phyloP scores from a whole-genome alignment of 2,113 vertebrate genomes.

The Microtus richardsoni region DNA sequence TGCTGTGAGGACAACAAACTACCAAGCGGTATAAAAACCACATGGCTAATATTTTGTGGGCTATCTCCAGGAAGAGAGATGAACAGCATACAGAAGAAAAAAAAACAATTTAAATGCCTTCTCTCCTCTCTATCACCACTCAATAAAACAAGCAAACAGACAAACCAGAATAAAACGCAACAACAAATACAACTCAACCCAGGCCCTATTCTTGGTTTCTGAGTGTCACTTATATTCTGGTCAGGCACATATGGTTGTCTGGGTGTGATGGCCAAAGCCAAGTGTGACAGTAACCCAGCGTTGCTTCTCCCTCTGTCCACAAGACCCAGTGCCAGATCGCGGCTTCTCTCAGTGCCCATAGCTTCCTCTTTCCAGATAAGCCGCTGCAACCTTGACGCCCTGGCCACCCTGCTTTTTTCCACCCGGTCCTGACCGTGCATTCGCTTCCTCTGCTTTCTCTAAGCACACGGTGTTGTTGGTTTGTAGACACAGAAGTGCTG shows the following conservation, averaged over 20 bases:
- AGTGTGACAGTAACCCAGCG: neutral
- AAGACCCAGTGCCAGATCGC: neutral
- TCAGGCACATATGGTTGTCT: neutral
- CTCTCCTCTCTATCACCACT: neutral
- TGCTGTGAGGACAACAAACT: slow-evolving; percentile 52
- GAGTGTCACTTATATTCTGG: neutral
- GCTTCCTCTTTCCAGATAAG: neutral
- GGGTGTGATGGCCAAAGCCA: neutral
- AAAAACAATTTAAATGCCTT: neutral
- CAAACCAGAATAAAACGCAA: neutral
- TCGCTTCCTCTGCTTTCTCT: neutral
- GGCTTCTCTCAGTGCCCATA: neutral
- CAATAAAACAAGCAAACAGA: neutral
- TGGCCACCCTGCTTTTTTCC: neutral
- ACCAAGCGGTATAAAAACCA: slow-evolving; percentile 55
- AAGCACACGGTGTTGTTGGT: neutral
- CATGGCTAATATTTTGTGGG: slow-evolving; percentile 35
- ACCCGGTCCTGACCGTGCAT: neutral
- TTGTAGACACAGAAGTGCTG: neutral
- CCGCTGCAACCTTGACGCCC: neutral
- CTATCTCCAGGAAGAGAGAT: slow-evolving; percentile 38
- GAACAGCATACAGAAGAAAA: neutral
- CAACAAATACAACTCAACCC: neutral
- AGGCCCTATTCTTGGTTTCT: neutral
- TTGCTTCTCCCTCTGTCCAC: neutral